These are phyloP conservation scores for Psilanteris sp. DNA, from an alignment of 1,140 invertebrate genomes.

Conservation along the genomic window DNA sequence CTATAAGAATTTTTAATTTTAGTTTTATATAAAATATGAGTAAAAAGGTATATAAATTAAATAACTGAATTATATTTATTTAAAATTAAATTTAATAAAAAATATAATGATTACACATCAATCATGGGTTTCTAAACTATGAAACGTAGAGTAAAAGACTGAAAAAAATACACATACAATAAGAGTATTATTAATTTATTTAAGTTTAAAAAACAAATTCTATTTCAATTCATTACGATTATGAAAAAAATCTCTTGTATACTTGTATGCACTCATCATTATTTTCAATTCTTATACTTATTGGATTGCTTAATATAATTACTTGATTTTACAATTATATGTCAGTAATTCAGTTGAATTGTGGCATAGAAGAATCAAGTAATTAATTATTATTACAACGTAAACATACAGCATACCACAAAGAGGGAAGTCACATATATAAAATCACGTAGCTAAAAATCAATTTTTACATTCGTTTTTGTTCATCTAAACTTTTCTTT, in stretches of 20 bases:
- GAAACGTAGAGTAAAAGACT: no score
- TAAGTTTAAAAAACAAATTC: conserved; percentile 71
- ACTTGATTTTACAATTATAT: conserved; percentile 48
- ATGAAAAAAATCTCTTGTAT: conserved; percentile 61
- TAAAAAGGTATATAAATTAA: conserved; percentile 1
- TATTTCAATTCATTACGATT: conserved; percentile 63
- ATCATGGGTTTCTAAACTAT: conserved; percentile 14
- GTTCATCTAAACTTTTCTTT: conserved; percentile 58
- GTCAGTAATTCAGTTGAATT: no score
- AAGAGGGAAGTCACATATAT: conserved; percentile 51
- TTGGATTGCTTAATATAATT: conserved; percentile 37
- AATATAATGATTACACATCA: conserved; percentile 36
- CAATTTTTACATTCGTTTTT: conserved; percentile 53
- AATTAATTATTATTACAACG: conserved; percentile 42
- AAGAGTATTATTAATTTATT: conserved; percentile 77
- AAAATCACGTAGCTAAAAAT: conserved; percentile 45
- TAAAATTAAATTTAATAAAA: conserved; percentile 36
- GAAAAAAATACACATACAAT: conserved; percentile 58
- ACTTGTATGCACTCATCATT: conserved; percentile 41
- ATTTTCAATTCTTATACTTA: conserved; percentile 35
- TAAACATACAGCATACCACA: conserved; percentile 49
- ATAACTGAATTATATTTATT: background rate
- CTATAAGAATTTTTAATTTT: no score
- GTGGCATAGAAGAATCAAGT: conserved; percentile 49
- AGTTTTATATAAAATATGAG: no score